Conservation (phyloP, 2,797 vertebrate species). For the Botia almorhae region DNA sequence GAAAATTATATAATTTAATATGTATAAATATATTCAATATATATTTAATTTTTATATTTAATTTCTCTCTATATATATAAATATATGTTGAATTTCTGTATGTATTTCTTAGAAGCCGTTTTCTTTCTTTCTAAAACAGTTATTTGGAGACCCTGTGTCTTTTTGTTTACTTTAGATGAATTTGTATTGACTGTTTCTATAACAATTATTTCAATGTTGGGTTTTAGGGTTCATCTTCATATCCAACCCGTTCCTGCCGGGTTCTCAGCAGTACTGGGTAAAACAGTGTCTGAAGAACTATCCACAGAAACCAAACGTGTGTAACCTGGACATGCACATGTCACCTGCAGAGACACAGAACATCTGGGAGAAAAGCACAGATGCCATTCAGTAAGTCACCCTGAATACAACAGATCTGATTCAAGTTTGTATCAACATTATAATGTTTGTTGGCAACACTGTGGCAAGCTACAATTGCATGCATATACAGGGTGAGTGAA, state of each 20-base stretch:
- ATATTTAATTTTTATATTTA: too few species aligned
- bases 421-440: neutral
- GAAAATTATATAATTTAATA: too few species aligned
- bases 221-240: constrained; percentile 91
- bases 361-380: constrained; percentile 87
- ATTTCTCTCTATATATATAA: too few species aligned
- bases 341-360: constrained; percentile 80
- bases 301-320: constrained; percentile 90
- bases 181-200: neutral
- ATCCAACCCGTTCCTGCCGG: constrained; percentile 87
- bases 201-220: neutral
- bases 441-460: neutral
- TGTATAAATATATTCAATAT: too few species aligned
- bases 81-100: too few species aligned
- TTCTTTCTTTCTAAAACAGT: neutral
- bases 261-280: constrained; percentile 88
- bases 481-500: neutral
- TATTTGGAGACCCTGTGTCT: neutral
- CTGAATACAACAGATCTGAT: neutral
- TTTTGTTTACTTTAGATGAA: neutral
- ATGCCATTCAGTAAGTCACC: constrained; percentile 76
- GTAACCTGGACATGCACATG: constrained; percentile 97
- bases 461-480: neutral
- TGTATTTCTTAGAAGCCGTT: too few species aligned
- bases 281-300: constrained; percentile 90